Conservation (phyloP, 2,797 vertebrate genomes). For the Falco columbarius region DNA sequence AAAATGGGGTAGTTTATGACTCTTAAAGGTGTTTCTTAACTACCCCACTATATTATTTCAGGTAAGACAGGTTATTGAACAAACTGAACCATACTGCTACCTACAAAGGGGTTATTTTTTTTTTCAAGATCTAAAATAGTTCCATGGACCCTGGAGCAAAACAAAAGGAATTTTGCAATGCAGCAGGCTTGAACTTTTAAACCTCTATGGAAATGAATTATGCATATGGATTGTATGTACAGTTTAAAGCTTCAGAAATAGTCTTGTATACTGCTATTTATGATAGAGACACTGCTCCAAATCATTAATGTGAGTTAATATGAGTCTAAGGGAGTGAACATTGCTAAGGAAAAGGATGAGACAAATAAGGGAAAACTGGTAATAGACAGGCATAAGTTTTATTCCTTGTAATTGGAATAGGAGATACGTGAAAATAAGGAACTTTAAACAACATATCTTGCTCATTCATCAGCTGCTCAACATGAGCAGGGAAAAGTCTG, state of each 20-base stretch:
- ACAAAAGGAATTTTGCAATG: not conserved
- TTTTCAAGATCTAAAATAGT: slow-evolving; percentile 14
- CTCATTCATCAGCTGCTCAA: not conserved
- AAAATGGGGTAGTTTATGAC: not conserved
- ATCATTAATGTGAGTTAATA: not conserved
- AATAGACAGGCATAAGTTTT: not conserved
- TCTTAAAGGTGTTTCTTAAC: not conserved
- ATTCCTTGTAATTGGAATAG: not conserved
- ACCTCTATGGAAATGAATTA: slow-evolving; percentile 19
- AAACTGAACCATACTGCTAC: not conserved
- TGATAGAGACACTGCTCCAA: not conserved
- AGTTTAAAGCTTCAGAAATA: slow-evolving; percentile 5
- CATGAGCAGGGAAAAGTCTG: not conserved
- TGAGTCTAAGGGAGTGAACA: not conserved
- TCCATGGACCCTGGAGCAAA: not conserved
- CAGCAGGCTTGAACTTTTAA: slow-evolving; percentile 20
- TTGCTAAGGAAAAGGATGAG: not conserved
- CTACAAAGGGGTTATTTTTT: not conserved
- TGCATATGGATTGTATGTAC: not conserved
- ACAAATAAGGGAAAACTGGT: not conserved
- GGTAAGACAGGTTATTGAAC: not conserved
- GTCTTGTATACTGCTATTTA: not conserved
- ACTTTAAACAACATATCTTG: not conserved
- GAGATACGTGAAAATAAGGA: not conserved
- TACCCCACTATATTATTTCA: not conserved